Conservation (phyloP, 2,888 invertebrate genomes). For the Boloria selene region DNA sequence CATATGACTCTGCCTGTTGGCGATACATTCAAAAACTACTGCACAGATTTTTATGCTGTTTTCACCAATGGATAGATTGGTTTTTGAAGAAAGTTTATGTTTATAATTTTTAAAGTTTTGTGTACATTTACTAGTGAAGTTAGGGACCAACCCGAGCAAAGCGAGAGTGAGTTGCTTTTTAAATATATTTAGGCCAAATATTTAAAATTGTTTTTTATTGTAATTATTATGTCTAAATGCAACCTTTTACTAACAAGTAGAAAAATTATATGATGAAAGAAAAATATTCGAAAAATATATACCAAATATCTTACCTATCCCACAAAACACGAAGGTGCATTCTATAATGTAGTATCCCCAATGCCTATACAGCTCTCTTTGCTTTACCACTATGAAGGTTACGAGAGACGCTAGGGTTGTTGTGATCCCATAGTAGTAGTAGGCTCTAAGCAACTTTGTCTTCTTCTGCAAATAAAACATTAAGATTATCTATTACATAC, state of each 20-base stretch:
- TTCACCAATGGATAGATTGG: no score
- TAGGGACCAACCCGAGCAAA: no score
- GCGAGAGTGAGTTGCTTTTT: no score
- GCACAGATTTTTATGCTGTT: no score
- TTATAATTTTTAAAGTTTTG: no score
- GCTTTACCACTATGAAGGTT: constrained; percentile 42
- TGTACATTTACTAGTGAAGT: no score
- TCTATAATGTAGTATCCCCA: constrained; percentile 34
- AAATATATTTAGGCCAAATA: neutral
- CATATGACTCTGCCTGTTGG: no score
- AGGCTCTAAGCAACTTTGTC: constrained; percentile 44
- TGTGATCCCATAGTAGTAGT: constrained; percentile 53
- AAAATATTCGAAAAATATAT: no score
- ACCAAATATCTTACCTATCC: constrained; percentile 39
- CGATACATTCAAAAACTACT: no score
- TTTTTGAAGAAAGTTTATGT: no score
- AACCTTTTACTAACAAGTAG: no score
- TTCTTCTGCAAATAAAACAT: constrained; percentile 47
- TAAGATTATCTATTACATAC: neutral
- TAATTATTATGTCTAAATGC: neutral
- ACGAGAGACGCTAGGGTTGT: constrained; percentile 44
- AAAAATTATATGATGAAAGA: no score
- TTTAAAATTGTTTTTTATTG: neutral
- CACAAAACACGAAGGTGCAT: constrained; percentile 36
- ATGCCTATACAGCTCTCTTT: constrained; percentile 18